Evolutionary conservation across 2,113 vertebrate species (phyloP).

Genomic region (Steatornis caripensis): DNA sequence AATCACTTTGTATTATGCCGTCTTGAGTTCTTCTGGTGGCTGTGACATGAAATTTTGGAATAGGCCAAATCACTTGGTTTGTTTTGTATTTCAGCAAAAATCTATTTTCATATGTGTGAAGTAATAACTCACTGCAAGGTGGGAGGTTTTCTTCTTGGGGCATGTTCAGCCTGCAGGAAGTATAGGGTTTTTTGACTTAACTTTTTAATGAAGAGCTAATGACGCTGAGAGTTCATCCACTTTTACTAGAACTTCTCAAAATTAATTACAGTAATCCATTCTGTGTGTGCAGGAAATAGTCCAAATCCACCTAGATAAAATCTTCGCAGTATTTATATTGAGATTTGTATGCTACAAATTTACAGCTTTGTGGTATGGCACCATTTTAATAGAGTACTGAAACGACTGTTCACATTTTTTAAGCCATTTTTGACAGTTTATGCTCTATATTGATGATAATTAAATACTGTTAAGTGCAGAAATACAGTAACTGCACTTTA

Average conservation of each 20-base stretch:
- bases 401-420: background rate
- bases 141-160: background rate
- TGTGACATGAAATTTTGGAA: background rate
- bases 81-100: background rate
- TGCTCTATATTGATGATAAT: background rate
- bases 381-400: background rate
- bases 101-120: background rate
- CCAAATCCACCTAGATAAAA: background rate
- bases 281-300: background rate
- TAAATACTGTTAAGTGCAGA: background rate
- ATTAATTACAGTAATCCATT: background rate
- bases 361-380: background rate
- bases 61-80: background rate
- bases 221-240: background rate
- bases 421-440: background rate
- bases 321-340: background rate
- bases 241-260: background rate
- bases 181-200: background rate
- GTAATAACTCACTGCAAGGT: background rate
- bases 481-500: background rate
- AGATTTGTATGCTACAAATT: background rate
- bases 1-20: background rate
- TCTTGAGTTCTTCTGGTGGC: background rate
- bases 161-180: background rate
- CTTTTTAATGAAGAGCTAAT: background rate